Evolutionary conservation across 2,888 invertebrate genomes (phyloP).

Genomic region (Nephrocerus scutellatus): DNA sequence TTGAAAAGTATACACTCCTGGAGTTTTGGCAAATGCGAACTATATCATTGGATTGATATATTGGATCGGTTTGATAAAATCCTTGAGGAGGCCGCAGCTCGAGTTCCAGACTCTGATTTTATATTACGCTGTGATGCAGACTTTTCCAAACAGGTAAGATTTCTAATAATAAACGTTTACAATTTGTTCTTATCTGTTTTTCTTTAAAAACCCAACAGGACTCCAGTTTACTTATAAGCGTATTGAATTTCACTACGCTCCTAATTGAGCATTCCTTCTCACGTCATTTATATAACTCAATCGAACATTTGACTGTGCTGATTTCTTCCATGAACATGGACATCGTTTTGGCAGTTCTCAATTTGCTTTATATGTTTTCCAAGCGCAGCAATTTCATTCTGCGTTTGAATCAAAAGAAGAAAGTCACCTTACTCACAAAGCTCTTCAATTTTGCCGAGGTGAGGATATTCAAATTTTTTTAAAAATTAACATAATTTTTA

Average conservation of each 20-base stretch:
- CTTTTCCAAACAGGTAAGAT: conserved; percentile 54
- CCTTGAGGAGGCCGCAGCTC: conserved; percentile 62
- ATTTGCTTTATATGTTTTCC: conserved; percentile 80
- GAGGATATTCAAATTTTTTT: conserved; percentile 24
- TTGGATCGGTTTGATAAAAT: conserved; percentile 69
- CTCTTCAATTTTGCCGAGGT: conserved; percentile 75
- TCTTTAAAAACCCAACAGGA: conserved; percentile 63
- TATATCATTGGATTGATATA: conserved; percentile 80
- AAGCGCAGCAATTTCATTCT: conserved; percentile 82
- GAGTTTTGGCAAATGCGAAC: conserved; percentile 81
- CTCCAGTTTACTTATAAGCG: conserved; percentile 64
- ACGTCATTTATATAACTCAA: conserved; percentile 77
- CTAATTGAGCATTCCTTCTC: conserved; percentile 84
- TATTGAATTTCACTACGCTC: conserved; percentile 73
- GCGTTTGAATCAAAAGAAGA: conserved; percentile 63
- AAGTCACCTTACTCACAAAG: conserved; percentile 62
- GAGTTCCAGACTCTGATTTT: conserved; percentile 39
- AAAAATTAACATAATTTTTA: background rate
- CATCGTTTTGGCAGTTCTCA: conserved; percentile 74
- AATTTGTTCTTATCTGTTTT: background rate
- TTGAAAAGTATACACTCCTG: conserved; percentile 69
- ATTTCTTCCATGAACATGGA: conserved; percentile 75
- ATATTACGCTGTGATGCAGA: conserved; percentile 63
- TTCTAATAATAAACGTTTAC: background rate
- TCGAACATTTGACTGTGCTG: conserved; percentile 73